These are phyloP conservation scores for Meteorus cinctellus DNA, from an alignment of 2,888 invertebrate species.

Conservation along the genomic window DNA sequence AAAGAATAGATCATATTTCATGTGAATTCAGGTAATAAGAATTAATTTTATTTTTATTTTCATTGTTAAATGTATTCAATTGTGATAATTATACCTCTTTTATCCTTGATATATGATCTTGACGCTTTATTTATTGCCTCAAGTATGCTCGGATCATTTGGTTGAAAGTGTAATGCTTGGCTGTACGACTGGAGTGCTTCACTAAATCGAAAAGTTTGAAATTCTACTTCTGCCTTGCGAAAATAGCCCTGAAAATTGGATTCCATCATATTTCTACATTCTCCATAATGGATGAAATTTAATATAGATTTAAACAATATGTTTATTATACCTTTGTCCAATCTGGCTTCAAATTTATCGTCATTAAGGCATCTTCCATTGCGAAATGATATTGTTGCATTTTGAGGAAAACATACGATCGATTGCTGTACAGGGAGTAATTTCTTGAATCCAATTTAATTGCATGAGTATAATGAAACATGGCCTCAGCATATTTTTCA, in stretches of 20 bases:
- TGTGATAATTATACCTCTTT: constrained; percentile 74
- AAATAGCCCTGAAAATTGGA: constrained; percentile 78
- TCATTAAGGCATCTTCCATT: constrained; percentile 85
- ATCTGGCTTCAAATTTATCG: constrained; percentile 82
- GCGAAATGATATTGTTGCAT: constrained; percentile 85
- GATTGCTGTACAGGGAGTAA: constrained; percentile 84
- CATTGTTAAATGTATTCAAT: no score
- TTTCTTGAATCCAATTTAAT: constrained; percentile 83
- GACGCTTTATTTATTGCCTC: constrained; percentile 79
- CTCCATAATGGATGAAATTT: not conserved
- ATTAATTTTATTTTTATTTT: no score
- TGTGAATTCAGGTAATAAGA: not conserved
- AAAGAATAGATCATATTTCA: constrained; percentile 11
- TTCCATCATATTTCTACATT: not conserved
- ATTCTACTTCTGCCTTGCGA: constrained; percentile 83
- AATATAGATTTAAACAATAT: not conserved
- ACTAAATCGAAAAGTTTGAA: constrained; percentile 79
- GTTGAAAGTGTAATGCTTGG: constrained; percentile 80
- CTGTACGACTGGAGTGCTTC: constrained; percentile 82
- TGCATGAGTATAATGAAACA: constrained; percentile 86
- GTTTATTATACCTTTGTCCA: constrained; percentile 82
- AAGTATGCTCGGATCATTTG: constrained; percentile 79
- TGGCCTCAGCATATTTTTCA: constrained; percentile 83
- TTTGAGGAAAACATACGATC: constrained; percentile 87
- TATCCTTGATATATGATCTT: constrained; percentile 77